phyloP scores from a whole-genome alignment of 2,113 vertebrate species.

The Perca schrenkii region DNA sequence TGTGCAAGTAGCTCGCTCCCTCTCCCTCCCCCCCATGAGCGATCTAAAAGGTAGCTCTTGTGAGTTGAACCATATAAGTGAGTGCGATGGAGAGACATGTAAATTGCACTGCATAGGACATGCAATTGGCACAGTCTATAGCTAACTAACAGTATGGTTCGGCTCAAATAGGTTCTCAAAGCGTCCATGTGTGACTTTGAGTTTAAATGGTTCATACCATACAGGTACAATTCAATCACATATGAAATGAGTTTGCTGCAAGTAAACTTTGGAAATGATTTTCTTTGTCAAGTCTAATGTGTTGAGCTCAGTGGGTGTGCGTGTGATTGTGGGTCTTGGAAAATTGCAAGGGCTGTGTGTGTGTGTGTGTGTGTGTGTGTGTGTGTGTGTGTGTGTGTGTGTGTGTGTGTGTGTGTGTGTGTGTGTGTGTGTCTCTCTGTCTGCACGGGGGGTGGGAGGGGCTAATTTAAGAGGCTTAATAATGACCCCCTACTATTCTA shows the following conservation, averaged over 20 bases:
- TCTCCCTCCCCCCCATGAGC: constrained; percentile 48
- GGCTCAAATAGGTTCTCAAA: constrained; percentile 69
- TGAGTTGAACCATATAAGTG: constrained; percentile 81
- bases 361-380: constrained; percentile 17
- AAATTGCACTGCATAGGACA: constrained; percentile 76
- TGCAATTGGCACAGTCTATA: constrained; percentile 64
- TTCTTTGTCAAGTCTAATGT: constrained; percentile 68
- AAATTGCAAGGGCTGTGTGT: constrained; percentile 66
- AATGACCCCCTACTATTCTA: constrained; percentile 81
- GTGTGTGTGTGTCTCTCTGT: neutral
- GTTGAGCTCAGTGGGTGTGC: constrained; percentile 36
- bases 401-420: constrained; percentile 33
- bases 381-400: constrained; percentile 1
- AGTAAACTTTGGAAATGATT: constrained; percentile 78
- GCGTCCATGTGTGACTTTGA: constrained; percentile 70
- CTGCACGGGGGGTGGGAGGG: constrained; percentile 38
- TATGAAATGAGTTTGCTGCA: constrained; percentile 77
- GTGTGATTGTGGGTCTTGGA: constrained; percentile 44
- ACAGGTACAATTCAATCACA: constrained; percentile 79
- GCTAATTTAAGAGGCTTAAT: constrained; percentile 83
- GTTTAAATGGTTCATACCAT: constrained; percentile 69
- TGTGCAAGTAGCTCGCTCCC: neutral
- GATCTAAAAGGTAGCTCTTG: constrained; percentile 76
- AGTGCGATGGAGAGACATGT: constrained; percentile 80
- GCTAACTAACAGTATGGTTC: constrained; percentile 69